Evolutionary conservation across 2,888 invertebrate species (phyloP), one percentile per base, ranked within the genome.

Genomic region (Acanthosoma haemorrhoidale): DNA sequence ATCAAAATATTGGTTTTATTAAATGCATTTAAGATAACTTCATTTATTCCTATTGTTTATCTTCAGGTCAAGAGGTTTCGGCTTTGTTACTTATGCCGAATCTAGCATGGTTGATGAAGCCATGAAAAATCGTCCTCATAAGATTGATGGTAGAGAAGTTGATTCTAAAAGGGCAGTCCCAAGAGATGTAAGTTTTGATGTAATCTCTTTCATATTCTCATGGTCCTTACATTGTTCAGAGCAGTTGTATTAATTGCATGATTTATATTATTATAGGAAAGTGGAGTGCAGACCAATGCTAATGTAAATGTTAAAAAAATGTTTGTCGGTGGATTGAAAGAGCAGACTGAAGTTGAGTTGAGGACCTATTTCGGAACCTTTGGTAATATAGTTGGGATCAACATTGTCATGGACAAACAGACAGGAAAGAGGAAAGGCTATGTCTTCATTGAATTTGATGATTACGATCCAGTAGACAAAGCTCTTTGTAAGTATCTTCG

Each of bases 141-240:
- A 81, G 72, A 83, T 87, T 70, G 86, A 87, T 78, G 84, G 84
- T 6, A 71, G 94, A 76, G 90, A 94, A 68, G 96, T 98, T 2
- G 98, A 99, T 81, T 94, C 98, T 0, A 99, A 99, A 80, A 84
- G 98, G 75, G 98, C 98, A 34, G 96, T 97, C 18, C 97, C 97
- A 2, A 86, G 95, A 76, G 84, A 85, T 76, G 84, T 83, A 78
- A 76, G 77, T 74, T 39, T 6, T 58, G 3, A 34, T 0, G 18
- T 36, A 21, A 15, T 36, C 8, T 16, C 4, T 15, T 32, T 18
- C 11, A 16, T 57, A 15, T 4, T 57, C 16, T 16, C 4, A 41
- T 41, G 41, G 13, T 13, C 6, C 5, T 18, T 57, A 1, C 11
- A 25, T n/a, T 57, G 13, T 2, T 25, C 5, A 9, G 2, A 15